Evolutionary conservation across 2,113 vertebrate species (phyloP), one percentile per base, ranked within the genome.

Genomic region (Takifugu flavidus): DNA sequence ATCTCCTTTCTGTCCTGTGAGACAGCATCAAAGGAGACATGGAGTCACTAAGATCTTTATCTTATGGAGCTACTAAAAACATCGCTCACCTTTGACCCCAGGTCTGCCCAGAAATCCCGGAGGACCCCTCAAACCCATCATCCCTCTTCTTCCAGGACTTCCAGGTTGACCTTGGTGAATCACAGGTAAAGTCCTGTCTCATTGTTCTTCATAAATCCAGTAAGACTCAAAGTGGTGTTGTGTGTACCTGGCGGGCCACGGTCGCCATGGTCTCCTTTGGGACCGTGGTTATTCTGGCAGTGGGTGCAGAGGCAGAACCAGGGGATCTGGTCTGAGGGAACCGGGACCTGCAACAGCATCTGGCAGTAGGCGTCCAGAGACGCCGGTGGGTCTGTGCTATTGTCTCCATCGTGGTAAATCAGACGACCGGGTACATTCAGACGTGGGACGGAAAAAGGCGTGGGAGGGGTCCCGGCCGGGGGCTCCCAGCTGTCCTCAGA

Each of bases 1-100:
- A 0, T 88, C 69, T 6, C 89, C 89, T 70, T 91, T 90, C 63
- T 90, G 80, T 53, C 89, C 90, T 91, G 71, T 52, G 53, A 26
- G 25, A 1, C 0, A 49, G 42, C n/a, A 58, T 13, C 29, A 1
- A 26, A 10, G 53, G 13, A 28, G 39, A 28, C 20, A 28, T 46
- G 70, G 4, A 65, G 42, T 25, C 4, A 11, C 4, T 3, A 20
- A 2, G 50, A 52, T 3, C 3, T 2, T 13, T 25, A 7, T 13
- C 10, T 42, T 15, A 39, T 28, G 11, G 11, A 12, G 57, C 25
- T 5, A 34, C 25, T 2, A 45, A 25, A 12, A 4, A 42, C 4
- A 2, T 7, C 2, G 2, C 13, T 74, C 69, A 91, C 88, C 90
- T 84, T 91, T 91, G 3, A 85, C 34, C 6, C 89, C 90, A 27